phyloP scores from a whole-genome alignment of 2,797 vertebrate species.

The Picus viridis region DNA sequence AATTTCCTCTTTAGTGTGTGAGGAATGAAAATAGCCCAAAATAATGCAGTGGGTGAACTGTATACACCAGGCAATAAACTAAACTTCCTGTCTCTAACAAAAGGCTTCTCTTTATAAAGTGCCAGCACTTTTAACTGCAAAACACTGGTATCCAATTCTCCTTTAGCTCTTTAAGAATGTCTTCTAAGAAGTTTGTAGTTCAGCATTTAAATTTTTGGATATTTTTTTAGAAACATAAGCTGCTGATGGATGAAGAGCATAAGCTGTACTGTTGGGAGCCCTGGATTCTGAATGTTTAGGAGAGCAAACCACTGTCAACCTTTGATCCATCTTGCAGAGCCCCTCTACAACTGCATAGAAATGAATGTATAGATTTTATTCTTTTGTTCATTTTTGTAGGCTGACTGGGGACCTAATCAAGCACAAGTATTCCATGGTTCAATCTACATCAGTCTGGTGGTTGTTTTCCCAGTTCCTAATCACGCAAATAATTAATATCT shows the following conservation, averaged over 20 bases:
- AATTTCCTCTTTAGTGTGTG: slow-evolving; percentile 51
- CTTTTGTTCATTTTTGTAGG: neutral
- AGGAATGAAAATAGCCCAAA: slow-evolving; percentile 72
- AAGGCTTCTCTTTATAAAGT: slow-evolving; percentile 67
- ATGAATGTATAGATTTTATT: neutral
- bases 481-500: neutral
- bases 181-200: slow-evolving; percentile 35
- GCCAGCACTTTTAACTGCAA: slow-evolving; percentile 58
- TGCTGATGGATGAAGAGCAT: slow-evolving; percentile 30
- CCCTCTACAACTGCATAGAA: neutral
- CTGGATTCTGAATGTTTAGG: neutral
- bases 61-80: slow-evolving; percentile 63
- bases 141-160: slow-evolving; percentile 53
- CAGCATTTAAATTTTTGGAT: slow-evolving; percentile 5
- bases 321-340: slow-evolving; percentile 3
- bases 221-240: neutral
- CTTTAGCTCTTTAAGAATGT: slow-evolving; percentile 35
- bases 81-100: slow-evolving; percentile 68
- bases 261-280: slow-evolving; percentile 8
- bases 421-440: neutral
- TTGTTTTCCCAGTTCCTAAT: neutral
- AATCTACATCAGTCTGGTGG: neutral
- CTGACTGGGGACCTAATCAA: neutral
- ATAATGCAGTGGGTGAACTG: slow-evolving; percentile 62
- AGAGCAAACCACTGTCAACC: slow-evolving; percentile 10